Conservation (phyloP, 2,113 vertebrate genomes). For the Calidris pygmaea region DNA sequence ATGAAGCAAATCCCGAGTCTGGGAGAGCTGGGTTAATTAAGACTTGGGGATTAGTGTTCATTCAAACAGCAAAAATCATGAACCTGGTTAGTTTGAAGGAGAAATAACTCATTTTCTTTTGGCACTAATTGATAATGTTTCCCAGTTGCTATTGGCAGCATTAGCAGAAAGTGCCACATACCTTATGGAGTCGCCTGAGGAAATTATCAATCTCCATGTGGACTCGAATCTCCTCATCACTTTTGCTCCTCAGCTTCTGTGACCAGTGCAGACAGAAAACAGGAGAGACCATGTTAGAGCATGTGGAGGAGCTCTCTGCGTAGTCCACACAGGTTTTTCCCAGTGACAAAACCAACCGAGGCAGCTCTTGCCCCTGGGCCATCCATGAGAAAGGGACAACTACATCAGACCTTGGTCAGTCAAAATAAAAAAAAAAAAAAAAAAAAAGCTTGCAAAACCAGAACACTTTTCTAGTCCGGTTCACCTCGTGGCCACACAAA, state of each 20-base stretch:
- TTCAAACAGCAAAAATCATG: background rate
- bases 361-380: background rate
- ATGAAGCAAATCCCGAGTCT: background rate
- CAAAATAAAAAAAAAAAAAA: background rate
- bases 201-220: constrained; percentile 77
- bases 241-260: constrained; percentile 73
- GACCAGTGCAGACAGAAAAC: background rate
- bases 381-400: background rate
- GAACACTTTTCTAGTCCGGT: background rate
- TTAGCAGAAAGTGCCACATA: constrained; percentile 47
- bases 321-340: background rate
- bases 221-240: constrained; percentile 74
- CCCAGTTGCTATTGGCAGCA: background rate
- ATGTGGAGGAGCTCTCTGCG: background rate
- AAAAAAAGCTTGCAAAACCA: background rate
- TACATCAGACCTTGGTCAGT: background rate
- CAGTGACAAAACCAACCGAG: background rate
- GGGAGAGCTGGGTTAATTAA: background rate
- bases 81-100: background rate
- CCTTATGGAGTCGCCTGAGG: constrained; percentile 75
- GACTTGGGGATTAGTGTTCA: background rate
- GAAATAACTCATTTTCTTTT: background rate
- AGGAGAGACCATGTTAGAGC: background rate
- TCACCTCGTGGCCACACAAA: background rate
- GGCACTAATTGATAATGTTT: background rate